These are phyloP conservation scores for Artemisiospiza belli DNA, from an alignment of 2,113 vertebrate species.

Conservation along the genomic window DNA sequence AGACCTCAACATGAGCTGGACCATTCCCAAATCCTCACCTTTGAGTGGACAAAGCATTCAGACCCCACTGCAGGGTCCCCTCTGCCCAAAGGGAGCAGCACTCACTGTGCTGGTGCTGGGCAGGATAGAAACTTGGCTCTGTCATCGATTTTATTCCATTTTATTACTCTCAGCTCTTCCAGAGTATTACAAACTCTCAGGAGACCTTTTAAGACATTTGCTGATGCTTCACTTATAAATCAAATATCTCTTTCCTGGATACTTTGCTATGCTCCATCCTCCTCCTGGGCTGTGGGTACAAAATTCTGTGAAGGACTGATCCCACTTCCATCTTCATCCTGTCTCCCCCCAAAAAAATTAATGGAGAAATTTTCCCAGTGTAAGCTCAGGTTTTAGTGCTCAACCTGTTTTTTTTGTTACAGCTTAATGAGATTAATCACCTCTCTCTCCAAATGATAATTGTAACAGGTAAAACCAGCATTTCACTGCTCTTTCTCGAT, in stretches of 20 bases:
- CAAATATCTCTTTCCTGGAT: constrained; percentile 16
- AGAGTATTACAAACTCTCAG: constrained; percentile 11
- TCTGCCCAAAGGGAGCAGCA: background rate
- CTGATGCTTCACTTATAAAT: constrained; percentile 43
- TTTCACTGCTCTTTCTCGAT: background rate
- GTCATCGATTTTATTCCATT: constrained; percentile 27
- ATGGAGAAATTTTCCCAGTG: background rate
- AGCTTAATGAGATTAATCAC: background rate
- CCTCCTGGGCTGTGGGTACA: background rate
- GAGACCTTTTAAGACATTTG: constrained; percentile 47
- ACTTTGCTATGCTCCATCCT: background rate
- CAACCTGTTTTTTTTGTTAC: background rate
- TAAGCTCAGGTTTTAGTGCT: background rate
- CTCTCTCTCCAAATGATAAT: background rate
- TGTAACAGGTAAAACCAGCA: background rate
- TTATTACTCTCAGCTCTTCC: constrained; percentile 45
- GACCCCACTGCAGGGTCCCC: background rate
- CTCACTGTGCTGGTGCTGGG: background rate
- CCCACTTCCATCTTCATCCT: rapidly evolving
- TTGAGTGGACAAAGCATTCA: background rate
- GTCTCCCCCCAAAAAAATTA: rapidly evolving
- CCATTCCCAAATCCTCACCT: rapidly evolving
- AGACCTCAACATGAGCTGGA: background rate
- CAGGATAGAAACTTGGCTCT: background rate
- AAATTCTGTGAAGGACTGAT: background rate